These are phyloP conservation scores for Tragulus kanchil DNA, from an alignment of 2,113 vertebrate genomes.

Conservation along the genomic window DNA sequence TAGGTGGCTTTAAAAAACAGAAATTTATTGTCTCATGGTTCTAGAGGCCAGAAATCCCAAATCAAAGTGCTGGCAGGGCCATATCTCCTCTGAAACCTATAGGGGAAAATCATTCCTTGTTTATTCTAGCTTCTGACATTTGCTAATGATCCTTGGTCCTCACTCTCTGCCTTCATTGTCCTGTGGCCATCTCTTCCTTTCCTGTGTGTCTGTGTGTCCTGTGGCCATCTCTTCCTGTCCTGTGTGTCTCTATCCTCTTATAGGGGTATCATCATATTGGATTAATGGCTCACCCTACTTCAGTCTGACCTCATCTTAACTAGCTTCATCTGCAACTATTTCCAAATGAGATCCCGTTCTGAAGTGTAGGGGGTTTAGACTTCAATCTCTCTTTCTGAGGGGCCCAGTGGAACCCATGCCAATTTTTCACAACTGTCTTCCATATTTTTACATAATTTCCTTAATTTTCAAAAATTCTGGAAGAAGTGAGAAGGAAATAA, in stretches of 20 bases:
- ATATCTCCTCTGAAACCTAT: neutral
- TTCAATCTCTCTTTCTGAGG: neutral
- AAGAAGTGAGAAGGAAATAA: neutral
- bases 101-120: neutral
- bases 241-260: neutral
- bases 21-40: neutral
- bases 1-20: neutral
- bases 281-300: neutral
- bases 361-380: neutral
- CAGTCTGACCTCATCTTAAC: neutral
- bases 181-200: neutral
- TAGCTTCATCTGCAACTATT: neutral
- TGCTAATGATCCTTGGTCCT: neutral
- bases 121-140: neutral
- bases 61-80: neutral
- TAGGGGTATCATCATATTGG: neutral
- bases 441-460: neutral
- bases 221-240: too few species aligned
- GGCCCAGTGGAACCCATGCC: neutral
- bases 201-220: too few species aligned
- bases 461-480: constrained; percentile 52
- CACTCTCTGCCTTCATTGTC: neutral
- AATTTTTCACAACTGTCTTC: constrained; percentile 37
- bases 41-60: neutral
- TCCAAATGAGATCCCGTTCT: neutral